Base-by-base conservation (phyloP, 30 jellyfish, hydroid and myxozoan species). In the Aurelia sp. region DNA sequence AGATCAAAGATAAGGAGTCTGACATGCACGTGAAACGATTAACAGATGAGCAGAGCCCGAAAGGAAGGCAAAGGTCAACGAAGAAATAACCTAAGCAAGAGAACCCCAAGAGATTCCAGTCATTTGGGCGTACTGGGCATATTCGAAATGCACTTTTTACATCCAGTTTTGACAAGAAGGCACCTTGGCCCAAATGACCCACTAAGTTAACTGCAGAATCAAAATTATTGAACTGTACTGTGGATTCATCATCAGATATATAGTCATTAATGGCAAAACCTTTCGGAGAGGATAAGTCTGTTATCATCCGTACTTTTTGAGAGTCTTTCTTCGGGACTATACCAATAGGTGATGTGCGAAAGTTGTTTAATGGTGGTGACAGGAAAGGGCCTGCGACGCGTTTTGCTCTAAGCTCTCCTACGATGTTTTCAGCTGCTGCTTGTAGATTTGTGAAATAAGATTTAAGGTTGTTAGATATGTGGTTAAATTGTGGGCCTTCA, bases 21-120 rank as follows among this genome's bases (percentile, higher is more conserved):
- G 80, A 30, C 6, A 27, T 15, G 19, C 19, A 8, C 13, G 21
- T 11, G 62, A 88, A 88, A n/a, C 51, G 68, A 10, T 63, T 52
- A 4, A 91, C 89, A 11, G 96, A 92, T 19, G 95, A 79, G 0
- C 96, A 13, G 17, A 90, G 85, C 13, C 96, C 96, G 62, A 88
- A 88, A 0, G 89, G 96, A 52, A 88, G 70, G 30, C 95, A 92
- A 11, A 70, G 75, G 41, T 88, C 96, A 68, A 88, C 89, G 69
- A 71, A 88, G 74, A 64, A 88, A 18, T n/a, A 37, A 44, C 58
- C 79, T 18, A 69, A 68, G 83, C 86, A 88, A 65, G 74, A 61
- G 17, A 88, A 11, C 11, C 88, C 96, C n/a, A 78, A 74, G 61
- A 88, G 74, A 27, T 66, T 21, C 81, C 61, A 7, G 96, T 88